Base-by-base conservation (phyloP, 1,140 invertebrate genomes). In the Drosophila athabasca region DNA sequence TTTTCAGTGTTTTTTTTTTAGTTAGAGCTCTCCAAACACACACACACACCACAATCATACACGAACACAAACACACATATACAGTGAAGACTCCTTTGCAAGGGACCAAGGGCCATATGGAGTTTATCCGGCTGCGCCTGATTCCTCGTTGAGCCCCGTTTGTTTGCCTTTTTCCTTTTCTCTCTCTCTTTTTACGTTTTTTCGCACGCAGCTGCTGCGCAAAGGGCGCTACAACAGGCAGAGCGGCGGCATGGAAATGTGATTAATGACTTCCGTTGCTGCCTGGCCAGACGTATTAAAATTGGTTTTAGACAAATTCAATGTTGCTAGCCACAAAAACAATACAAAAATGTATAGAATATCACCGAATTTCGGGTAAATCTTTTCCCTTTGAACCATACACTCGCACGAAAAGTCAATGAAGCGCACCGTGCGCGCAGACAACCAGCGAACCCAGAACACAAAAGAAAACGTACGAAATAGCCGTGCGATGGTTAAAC, bases 381-480 rank as follows among this genome's bases (percentile, higher is more conserved):
- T 65, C 62, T 79, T 24, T 45, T 11, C 58, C 44, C 26, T 44
- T 22, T 43, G 22, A 39, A 5, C 35, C 49, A 46, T 31, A 31
- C 60, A 61, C 60, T 80, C 46, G 71, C 49, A 64, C 68, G 74
- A 84, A 85, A 84, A 85, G 82, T 87, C 83, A 85, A 87, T 78
- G 74, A 87, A 87, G 82, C 82, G 82, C 76, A 82, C 71, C 55
- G 74, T 72, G 67, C 62, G 71, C 69, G 66, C 82, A 84, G 81
- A 80, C 81, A 51, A 72, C 72, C 68, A 77, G 77, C 68, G 78
- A 59, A 41, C 52, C 65, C 26, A 57, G 59, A 46, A 75, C 78
- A 85, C 82, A 85, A 85, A 87, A 82, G 75, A 88, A 87, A 87
- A 87, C 57, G 50, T 66, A 62, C 78, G 71, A 87, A 62, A 52